Base-by-base conservation (phyloP, 2,888 invertebrate genomes). In the Emmelina monodactyla region DNA sequence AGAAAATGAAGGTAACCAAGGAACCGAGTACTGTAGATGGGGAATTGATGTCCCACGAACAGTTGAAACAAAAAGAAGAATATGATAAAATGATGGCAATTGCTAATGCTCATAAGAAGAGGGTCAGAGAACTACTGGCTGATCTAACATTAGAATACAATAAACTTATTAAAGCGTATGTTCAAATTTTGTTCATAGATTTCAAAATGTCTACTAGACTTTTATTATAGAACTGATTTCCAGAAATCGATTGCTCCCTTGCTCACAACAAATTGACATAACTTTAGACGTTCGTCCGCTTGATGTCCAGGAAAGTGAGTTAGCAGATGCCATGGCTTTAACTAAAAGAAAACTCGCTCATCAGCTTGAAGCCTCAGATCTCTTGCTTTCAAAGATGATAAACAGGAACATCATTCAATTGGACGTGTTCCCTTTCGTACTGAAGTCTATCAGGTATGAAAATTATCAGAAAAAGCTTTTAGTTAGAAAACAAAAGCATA, bases 31-130 rank as follows among this genome's bases (percentile, higher is more conserved):
- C 71, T 1, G 7, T 70, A 2, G 76, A 78, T 34, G 73, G 69
- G 0, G 71, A 71, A 33, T 16, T 80, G 16, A 70, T 78, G 69
- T 79, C 78, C 0, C 81, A 80, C 33, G 91, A 92, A 55, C 83
- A 91, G 55, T 78, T 84, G 4, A 88, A 89, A 50, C 84, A 86
- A 30, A 84, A 86, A 51, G 84, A 83, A 7, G 88, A 91, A 55
- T 68, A 80, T 32, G 85, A 88, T 43, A 79, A 83, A 49, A 82
- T 85, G 56, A 73, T 82, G 61, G 66, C 80, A n/a, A 67, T 84
- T 7, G 86, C 87, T 1, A 83, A 85, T 42, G 82, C 84, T 1
- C 85, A 86, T 45, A 88, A 88, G 51, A 79, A 82, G 28, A 66
- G 79, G 40, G 83, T 85, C 11, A 63, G 85, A 16, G 67, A 73